Conservation (phyloP, 1,140 invertebrate species). For the Aphaenogaster rudis region DNA sequence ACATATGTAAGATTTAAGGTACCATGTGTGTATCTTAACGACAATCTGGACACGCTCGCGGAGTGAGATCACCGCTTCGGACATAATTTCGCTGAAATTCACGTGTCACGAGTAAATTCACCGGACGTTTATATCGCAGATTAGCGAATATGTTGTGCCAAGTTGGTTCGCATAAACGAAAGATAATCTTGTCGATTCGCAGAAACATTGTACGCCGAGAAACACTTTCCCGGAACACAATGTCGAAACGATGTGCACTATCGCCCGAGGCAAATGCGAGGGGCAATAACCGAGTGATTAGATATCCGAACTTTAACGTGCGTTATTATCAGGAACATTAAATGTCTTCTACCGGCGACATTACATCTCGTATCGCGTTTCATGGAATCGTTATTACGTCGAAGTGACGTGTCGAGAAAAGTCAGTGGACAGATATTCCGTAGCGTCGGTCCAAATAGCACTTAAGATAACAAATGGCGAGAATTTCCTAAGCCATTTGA, state of each 20-base stretch:
- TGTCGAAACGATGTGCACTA: slow-evolving; percentile 59
- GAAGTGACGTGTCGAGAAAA: slow-evolving; percentile 14
- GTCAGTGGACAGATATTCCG: not conserved
- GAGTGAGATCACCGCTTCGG: slow-evolving; percentile 31
- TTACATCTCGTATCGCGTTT: slow-evolving; percentile 42
- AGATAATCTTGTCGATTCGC: slow-evolving; percentile 61
- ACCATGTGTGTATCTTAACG: slow-evolving; percentile 56
- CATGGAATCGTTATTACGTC: slow-evolving; percentile 40
- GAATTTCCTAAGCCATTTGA: slow-evolving; percentile 25
- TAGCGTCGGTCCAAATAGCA: not conserved
- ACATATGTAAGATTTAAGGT: slow-evolving; percentile 33
- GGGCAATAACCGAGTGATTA: slow-evolving; percentile 58
- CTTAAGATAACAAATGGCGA: slow-evolving; percentile 4
- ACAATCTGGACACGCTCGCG: slow-evolving; percentile 53
- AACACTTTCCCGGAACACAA: slow-evolving; percentile 54
- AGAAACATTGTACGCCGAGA: slow-evolving; percentile 45
- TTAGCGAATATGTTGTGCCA: slow-evolving; percentile 54
- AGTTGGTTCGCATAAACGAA: slow-evolving; percentile 37
- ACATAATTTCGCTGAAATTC: slow-evolving; percentile 57
- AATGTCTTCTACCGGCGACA: slow-evolving; percentile 39
- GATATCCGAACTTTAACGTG: slow-evolving; percentile 46
- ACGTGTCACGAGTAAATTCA: slow-evolving; percentile 59
- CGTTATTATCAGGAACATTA: slow-evolving; percentile 54
- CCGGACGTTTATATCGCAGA: slow-evolving; percentile 59
- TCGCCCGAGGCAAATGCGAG: slow-evolving; percentile 36